phyloP scores from a whole-genome alignment of 2,888 invertebrate genomes.

The Dicranocentrus wangi region DNA sequence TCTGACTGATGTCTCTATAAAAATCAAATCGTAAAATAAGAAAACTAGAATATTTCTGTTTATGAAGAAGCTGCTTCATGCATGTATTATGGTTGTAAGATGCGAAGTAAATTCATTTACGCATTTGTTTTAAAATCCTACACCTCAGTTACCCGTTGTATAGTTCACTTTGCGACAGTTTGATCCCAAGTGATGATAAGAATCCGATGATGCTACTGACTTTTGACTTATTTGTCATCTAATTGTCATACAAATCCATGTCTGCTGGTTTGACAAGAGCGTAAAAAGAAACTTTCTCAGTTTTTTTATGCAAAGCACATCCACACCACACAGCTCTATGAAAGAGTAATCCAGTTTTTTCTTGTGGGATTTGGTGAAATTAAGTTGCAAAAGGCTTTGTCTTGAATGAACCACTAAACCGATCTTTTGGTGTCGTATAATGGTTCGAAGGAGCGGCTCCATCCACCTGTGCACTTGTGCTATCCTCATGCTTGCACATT shows the following conservation, averaged over 20 bases:
- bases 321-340: background rate
- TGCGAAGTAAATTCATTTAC: too few species aligned
- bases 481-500: too few species aligned
- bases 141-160: too few species aligned
- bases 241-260: slow-evolving; percentile 17
- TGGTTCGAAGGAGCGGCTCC: too few species aligned
- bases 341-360: slow-evolving; percentile 8
- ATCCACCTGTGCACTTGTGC: too few species aligned
- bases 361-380: background rate
- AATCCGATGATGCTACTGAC: slow-evolving; percentile 23
- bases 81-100: too few species aligned
- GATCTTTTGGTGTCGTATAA: too few species aligned
- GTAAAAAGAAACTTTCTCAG: slow-evolving; percentile 45
- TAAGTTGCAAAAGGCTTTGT: too few species aligned
- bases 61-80: too few species aligned
- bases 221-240: slow-evolving; percentile 36
- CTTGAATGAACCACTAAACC: too few species aligned
- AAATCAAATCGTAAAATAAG: background rate
- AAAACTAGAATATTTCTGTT: slow-evolving; percentile 1
- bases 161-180: background rate
- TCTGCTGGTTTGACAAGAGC: slow-evolving; percentile 38
- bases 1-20: too few species aligned
- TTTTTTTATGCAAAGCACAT: slow-evolving; percentile 11
- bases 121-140: too few species aligned
- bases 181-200: slow-evolving; percentile 26